Evolutionary conservation across 1,140 invertebrate species (phyloP).

Genomic region (Lethrus apterus): DNA sequence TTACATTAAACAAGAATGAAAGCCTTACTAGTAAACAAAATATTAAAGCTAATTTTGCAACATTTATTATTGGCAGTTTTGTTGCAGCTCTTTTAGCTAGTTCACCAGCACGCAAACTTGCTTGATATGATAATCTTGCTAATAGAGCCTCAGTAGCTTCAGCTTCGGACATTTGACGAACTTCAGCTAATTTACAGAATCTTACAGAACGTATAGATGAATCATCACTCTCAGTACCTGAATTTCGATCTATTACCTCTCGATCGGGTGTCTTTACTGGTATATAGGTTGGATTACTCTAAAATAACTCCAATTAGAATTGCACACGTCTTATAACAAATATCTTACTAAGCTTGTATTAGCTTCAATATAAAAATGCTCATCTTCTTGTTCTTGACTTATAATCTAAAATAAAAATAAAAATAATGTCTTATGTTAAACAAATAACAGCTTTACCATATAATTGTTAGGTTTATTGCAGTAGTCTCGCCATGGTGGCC

Average conservation of each 20-base stretch:
- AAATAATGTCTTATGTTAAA: conserved; percentile 12
- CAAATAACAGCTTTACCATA: conserved; percentile 45
- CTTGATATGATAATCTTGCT: conserved; percentile 77
- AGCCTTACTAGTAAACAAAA: conserved; percentile 71
- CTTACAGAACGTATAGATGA: conserved; percentile 62
- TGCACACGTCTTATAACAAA: conserved; percentile 16
- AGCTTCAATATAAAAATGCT: conserved; percentile 54
- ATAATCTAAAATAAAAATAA: conserved; percentile 47
- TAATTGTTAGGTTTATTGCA: conserved; percentile 61
- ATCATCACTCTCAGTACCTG: conserved; percentile 78
- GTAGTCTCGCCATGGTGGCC: conserved; percentile 73
- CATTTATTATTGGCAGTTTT: conserved; percentile 60
- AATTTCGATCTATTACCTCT: conserved; percentile 51
- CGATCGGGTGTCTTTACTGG: conserved; percentile 68
- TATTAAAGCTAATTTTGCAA: conserved; percentile 64
- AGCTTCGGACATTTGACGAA: conserved; percentile 69
- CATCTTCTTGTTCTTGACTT: conserved; percentile 60
- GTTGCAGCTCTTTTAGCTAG: conserved; percentile 57
- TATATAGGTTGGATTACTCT: conserved; percentile 78
- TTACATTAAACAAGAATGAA: conserved; percentile 16
- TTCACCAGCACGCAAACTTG: conserved; percentile 66
- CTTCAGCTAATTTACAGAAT: conserved; percentile 81
- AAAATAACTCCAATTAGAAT: conserved; percentile 37
- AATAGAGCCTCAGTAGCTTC: conserved; percentile 78
- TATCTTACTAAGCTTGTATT: conserved; percentile 52